Evolutionary conservation across 2,113 vertebrate genomes (phyloP).

Genomic region (Lepisosteus osseus): DNA sequence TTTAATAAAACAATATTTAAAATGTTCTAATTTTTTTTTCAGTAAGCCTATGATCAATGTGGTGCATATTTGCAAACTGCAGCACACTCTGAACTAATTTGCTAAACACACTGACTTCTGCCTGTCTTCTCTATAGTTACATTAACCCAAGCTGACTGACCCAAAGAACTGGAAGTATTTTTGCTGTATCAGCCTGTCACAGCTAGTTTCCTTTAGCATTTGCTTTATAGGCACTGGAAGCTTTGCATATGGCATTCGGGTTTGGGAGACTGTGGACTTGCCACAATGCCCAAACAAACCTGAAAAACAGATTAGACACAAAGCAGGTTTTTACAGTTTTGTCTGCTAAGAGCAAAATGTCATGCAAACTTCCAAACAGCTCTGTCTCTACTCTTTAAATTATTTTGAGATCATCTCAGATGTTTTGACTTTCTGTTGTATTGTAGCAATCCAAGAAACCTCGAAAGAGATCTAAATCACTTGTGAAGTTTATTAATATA

Average conservation of each 20-base stretch:
- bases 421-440: neutral
- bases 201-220: constrained; percentile 36
- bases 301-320: constrained; percentile 19
- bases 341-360: constrained; percentile 12
- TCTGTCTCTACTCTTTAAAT: neutral
- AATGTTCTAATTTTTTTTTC: too few species aligned
- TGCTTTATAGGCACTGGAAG: constrained; percentile 12
- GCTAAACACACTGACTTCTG: neutral
- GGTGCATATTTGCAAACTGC: too few species aligned
- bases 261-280: constrained; percentile 21
- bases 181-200: constrained; percentile 19
- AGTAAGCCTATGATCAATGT: too few species aligned
- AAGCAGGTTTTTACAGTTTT: neutral
- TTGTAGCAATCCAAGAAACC: neutral
- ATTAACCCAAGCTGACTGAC: constrained; percentile 40
- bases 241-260: constrained; percentile 30
- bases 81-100: neutral
- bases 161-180: constrained; percentile 38
- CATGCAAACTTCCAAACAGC: constrained; percentile 1
- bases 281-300: constrained; percentile 11
- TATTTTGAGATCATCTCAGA: neutral
- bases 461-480: neutral
- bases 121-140: constrained; percentile 19
- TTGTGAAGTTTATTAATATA: neutral
- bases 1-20: too few species aligned